These are phyloP conservation scores for Lasioglossum pauxillum DNA, from an alignment of 2,888 invertebrate species.

Conservation along the genomic window DNA sequence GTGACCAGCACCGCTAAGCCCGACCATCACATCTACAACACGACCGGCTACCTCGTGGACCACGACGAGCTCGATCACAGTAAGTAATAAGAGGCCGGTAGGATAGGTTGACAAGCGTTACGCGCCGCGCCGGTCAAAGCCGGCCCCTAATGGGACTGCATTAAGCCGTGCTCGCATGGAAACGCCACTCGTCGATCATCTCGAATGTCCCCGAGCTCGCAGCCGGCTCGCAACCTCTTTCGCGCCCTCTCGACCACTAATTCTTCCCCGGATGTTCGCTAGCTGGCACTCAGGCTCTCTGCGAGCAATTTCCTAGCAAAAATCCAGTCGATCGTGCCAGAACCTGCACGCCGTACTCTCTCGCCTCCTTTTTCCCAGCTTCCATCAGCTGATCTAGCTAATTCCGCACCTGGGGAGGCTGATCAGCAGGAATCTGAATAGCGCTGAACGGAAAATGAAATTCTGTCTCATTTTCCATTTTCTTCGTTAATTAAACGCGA, in stretches of 20 bases:
- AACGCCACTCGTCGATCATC: conserved; percentile 38
- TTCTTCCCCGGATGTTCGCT: not conserved
- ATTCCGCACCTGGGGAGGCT: not conserved
- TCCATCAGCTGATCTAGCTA: not conserved
- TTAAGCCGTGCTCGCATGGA: conserved; percentile 22
- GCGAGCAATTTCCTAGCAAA: not conserved
- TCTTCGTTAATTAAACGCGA: not conserved
- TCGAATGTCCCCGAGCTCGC: not conserved
- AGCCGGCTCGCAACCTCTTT: too few species aligned
- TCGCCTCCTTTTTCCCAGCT: not conserved
- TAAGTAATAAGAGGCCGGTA: conserved; percentile 73
- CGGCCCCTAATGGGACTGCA: conserved; percentile 39
- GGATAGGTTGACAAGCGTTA: conserved; percentile 42
- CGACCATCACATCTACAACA: conserved; percentile 80
- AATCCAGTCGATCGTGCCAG: conserved; percentile 1
- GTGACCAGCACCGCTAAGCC: conserved; percentile 79
- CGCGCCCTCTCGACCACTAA: not conserved
- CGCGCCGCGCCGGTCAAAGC: conserved; percentile 31
- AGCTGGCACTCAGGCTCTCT: not conserved
- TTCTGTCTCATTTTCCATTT: not conserved
- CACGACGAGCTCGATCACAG: conserved; percentile 83
- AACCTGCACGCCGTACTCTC: not conserved
- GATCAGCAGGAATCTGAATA: not conserved
- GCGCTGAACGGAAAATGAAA: not conserved
- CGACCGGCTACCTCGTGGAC: conserved; percentile 79